Evolutionary conservation across 2,113 vertebrate species (phyloP), one percentile per base, ranked within the genome.

Genomic region (Montifringilla adamsi): DNA sequence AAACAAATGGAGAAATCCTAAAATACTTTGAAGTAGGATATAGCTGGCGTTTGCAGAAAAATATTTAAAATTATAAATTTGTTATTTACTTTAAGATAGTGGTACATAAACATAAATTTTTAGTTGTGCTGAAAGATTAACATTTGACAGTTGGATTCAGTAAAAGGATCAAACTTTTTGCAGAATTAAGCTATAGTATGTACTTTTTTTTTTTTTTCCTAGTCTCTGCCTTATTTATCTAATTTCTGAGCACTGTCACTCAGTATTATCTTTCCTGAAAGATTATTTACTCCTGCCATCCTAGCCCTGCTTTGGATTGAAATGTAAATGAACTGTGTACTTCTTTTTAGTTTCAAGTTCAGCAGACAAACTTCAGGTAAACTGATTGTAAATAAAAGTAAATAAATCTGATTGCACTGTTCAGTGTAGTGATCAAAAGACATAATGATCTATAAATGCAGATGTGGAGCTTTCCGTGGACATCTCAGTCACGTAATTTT

Each of bases 321-420:
- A 95, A 95, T 87, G 24, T 64, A 94, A 96, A 93, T 90, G 49
- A 94, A 56, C 14, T 31, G 39, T 55, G 24, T 59, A 41, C 8
- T 93, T 87, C 30, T 47, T 85, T 94, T 92, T n/a, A 74, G 31
- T 78, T 96, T 95, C 60, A 94, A 90, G 72, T 93, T 96, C 86
- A 67, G 41, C 27, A 59, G 56, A 58, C 59, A 95, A 76, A 74
- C 33, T 74, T 50, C 41, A 83, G 31, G 19, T 41, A 74, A 64
- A 39, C 35, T 35, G 4, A 74, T 43, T 67, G 27, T 28, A 95
- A 82, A 78, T 60, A 55, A 62, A 86, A 92, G 11, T 69, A 70
- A 79, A 60, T 41, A 75, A 47, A 64, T 72, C 6, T 88, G 53
- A 77, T 76, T 80, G 24, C 20, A 49, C 13, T 68, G 10, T 78